Conservation (phyloP, 2,113 vertebrate genomes). For the Mystacornis crossleyi region DNA sequence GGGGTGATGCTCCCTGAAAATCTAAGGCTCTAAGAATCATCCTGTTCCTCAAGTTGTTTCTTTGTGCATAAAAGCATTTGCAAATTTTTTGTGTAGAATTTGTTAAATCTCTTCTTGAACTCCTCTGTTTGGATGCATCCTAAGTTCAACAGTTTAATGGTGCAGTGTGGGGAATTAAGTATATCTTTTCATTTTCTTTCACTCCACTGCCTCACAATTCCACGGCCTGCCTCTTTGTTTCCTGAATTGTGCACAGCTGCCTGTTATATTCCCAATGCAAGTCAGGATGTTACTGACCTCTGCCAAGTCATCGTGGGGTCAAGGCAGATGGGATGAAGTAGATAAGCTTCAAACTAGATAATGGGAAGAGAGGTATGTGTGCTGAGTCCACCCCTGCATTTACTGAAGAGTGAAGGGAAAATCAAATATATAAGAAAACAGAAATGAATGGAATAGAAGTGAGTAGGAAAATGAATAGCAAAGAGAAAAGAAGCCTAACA, state of each 20-base stretch:
- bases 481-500: neutral
- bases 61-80: neutral
- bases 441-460: neutral
- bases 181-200: neutral
- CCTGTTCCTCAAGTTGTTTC: neutral
- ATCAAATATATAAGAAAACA: neutral
- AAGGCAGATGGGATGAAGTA: neutral
- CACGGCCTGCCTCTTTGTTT: neutral
- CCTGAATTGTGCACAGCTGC: neutral
- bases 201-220: neutral
- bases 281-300: neutral
- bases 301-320: neutral
- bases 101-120: neutral
- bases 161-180: neutral
- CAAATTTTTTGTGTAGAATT: neutral
- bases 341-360: neutral
- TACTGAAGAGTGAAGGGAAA: neutral
- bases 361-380: neutral
- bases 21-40: neutral
- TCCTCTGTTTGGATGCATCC: neutral
- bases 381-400: neutral
- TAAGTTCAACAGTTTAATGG: neutral
- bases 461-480: neutral
- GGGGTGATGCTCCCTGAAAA: neutral
- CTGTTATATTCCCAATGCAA: neutral